Percentiles rank a stretch among this genome's conserved stretches.
phyloP scores from a whole-genome alignment of 2,797 vertebrate species.

The Hypotaenidia okinawae region DNA sequence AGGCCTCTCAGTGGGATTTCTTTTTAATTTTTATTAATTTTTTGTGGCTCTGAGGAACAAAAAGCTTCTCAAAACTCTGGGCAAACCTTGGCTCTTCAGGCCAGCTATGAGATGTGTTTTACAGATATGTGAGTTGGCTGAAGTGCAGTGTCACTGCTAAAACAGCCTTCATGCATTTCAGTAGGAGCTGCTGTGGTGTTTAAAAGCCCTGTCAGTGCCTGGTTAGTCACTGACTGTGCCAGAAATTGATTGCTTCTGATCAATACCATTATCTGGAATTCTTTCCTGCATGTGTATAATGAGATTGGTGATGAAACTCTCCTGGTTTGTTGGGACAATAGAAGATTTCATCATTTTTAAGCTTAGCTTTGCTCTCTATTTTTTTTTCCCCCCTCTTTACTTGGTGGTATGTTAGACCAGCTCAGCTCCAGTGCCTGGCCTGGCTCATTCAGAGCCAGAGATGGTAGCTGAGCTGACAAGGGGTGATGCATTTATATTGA shows the following conservation, averaged over 20 bases:
- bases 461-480: background rate
- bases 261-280: background rate
- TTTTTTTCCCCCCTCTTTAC: background rate
- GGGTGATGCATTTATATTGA: background rate
- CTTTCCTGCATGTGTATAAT: background rate
- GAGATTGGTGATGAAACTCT: background rate
- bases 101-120: background rate
- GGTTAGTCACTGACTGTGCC: background rate
- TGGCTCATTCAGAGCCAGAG: background rate
- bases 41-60: background rate
- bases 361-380: background rate
- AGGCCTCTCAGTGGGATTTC: background rate
- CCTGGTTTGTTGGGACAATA: background rate
- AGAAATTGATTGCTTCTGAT: background rate
- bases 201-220: background rate
- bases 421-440: background rate
- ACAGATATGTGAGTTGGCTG: background rate
- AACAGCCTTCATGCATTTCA: background rate
- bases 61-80: background rate
- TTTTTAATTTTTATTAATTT: background rate
- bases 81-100: fast-evolving
- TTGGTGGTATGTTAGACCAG: background rate
- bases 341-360: background rate
- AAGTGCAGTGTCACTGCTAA: background rate
- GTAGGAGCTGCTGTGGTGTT: background rate